Evolutionary conservation across 2,888 invertebrate genomes (phyloP).

Genomic region (Lochmaea crataegi): DNA sequence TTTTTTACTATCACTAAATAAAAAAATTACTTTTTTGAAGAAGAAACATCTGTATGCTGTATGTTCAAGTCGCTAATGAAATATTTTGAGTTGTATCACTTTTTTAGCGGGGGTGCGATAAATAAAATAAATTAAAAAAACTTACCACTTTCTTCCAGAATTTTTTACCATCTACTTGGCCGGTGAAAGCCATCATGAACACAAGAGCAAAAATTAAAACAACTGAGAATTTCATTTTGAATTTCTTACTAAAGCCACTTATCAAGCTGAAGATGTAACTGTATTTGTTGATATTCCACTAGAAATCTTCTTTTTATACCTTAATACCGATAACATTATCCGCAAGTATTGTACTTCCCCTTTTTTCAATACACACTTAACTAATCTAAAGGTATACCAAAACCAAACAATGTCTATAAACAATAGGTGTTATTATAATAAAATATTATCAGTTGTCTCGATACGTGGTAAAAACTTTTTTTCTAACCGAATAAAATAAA

Average conservation of each 20-base stretch:
- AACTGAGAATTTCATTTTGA: constrained; percentile 35
- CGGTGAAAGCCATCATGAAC: constrained; percentile 24
- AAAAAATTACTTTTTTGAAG: too few species aligned
- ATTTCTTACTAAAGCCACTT: background rate
- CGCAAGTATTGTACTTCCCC: background rate
- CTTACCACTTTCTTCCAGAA: constrained; percentile 36
- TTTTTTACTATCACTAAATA: too few species aligned
- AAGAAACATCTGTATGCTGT: too few species aligned
- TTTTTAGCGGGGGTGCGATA: too few species aligned
- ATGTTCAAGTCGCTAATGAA: too few species aligned
- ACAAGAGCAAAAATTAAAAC: constrained; percentile 29
- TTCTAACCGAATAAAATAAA: too few species aligned
- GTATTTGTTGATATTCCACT: background rate
- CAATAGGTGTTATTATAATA: background rate
- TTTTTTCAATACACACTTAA: background rate
- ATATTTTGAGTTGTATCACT: too few species aligned
- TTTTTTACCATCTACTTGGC: constrained; percentile 32
- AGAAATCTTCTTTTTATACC: background rate
- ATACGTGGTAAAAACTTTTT: background rate
- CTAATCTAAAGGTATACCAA: background rate
- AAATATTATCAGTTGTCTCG: background rate
- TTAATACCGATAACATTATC: background rate
- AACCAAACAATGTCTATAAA: background rate
- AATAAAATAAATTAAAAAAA: background rate
- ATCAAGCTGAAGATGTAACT: background rate